Base-by-base conservation (phyloP, 2,797 vertebrate species). In the Enteromius thamalakanensis region DNA sequence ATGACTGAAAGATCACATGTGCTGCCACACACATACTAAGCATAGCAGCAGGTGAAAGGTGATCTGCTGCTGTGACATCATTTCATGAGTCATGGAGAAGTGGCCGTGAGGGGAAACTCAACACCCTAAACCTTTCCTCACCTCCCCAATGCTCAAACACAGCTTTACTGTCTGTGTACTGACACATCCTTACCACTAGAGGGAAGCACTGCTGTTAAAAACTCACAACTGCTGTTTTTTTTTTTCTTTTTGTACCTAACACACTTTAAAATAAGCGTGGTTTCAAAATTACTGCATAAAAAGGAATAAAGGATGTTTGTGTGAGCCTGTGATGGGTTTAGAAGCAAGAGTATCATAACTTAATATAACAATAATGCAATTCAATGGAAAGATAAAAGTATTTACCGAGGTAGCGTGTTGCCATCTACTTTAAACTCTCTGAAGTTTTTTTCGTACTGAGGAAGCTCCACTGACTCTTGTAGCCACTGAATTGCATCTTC, bases 371-470 rank as follows among this genome's bases (percentile, higher is more conserved):
- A 23, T 21, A 76, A 76, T 11, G 8, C 32, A 34, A 76, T 26
- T 77, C 34, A 21, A 5, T 62, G 55, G 8, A 62, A 60, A 76
- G 10, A 53, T 5, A 53, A 74, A 21, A 76, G 17, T 42, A 67
- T 62, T 92, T 72, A 99, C 98, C 98, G 97, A 90, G 98, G 98
- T 91, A 99, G 94, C 0, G 96, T 98, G 90, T 97, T 98, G 91
- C 98, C 98, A 65, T 97, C 97, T 76, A 99, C 94, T 88, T 94
- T 92, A 91, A 96, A 97, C 78, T 98, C 97, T 90, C 96, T 94
- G 91, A 99, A 99, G 94, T 96, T 97, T 90, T 90, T 98, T 91
- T 98, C 98, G 10, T 99, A 99, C 49, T 98, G 98, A 15, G 98
- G 98, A 85, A 99, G 94, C 93, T 99, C 98, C 90, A 99, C 98